Evolutionary conservation across 2,888 invertebrate genomes (phyloP), one percentile per base, ranked within the genome.

Genomic region (Andrena minutula): DNA sequence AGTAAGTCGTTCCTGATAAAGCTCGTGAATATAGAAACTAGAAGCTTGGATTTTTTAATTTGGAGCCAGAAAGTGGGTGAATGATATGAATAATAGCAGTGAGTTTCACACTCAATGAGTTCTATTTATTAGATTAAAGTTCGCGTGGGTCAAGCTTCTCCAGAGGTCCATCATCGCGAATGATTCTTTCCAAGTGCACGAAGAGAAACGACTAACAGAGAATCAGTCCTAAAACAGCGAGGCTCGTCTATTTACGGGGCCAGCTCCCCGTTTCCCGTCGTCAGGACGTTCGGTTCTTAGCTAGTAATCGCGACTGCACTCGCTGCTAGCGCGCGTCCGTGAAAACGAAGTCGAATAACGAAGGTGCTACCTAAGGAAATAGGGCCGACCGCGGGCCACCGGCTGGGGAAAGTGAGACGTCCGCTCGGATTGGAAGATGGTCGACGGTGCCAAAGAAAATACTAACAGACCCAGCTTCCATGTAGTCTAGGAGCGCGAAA

Each of bases 311-410:
- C 70, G 58, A 83, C 80, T 26, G 72, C 76, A 78, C 72, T 88
- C 65, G 88, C 87, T 83, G 81, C 83, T 75, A 76, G 61, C 63
- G 80, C 81, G 88, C 76, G 75, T 79, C 82, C 79, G 72, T 75
- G 81, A 89, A 41, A 86, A 86, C 85, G 84, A 90, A 90, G 88
- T 90, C 90, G 91, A 92, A 90, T 91, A 89, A 90, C 86, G 88
- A 92, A 92, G 93, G 93, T 93, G 93, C 93, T 93, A 92, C 86
- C 82, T 89, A 92, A 87, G 79, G 82, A 69, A 85, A 82, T 89
- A 90, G 87, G 86, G 88, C 84, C 89, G 85, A 88, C 90, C 90
- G 90, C 84, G 78, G 85, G 83, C 87, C 78, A 85, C 85, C 85
- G 56, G 49, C 41, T 41, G 41, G 41, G 1, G 41, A 4, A 56